These are phyloP conservation scores for Natrix natrix DNA, from an alignment of 2,797 vertebrate species.

Conservation along the genomic window DNA sequence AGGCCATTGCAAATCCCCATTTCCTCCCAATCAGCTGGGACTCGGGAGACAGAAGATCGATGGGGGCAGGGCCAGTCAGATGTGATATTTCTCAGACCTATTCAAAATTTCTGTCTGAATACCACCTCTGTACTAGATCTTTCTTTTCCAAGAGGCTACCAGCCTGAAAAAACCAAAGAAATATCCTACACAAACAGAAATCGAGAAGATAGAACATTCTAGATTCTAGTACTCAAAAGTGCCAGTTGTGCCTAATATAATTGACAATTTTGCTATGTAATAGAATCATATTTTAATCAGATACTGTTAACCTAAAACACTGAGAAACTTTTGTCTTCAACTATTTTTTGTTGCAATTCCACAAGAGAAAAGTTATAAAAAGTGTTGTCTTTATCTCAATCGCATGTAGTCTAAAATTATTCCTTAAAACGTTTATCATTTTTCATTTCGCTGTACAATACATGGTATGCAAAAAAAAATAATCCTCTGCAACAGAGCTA, in stretches of 20 bases:
- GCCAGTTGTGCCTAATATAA: background rate
- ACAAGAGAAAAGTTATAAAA: background rate
- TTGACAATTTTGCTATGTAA: background rate
- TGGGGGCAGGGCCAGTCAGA: too few species aligned
- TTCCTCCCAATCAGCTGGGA: too few species aligned
- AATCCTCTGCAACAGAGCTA: background rate
- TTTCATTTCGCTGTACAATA: background rate
- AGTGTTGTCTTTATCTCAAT: background rate
- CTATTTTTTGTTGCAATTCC: background rate
- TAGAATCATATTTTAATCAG: background rate
- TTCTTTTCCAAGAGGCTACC: background rate
- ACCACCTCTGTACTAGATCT: background rate
- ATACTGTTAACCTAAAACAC: background rate
- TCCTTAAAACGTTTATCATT: background rate
- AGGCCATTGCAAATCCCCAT: too few species aligned
- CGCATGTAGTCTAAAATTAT: background rate
- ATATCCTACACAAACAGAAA: background rate
- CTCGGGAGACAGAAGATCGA: too few species aligned
- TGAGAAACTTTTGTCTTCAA: background rate
- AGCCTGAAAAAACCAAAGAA: background rate
- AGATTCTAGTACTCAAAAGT: background rate
- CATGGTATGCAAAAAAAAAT: background rate
- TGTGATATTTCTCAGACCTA: too few species aligned
- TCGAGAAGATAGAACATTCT: background rate
- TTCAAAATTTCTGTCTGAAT: too few species aligned